phyloP scores from a whole-genome alignment of 2,888 invertebrate species.

The Tachina lurida region DNA sequence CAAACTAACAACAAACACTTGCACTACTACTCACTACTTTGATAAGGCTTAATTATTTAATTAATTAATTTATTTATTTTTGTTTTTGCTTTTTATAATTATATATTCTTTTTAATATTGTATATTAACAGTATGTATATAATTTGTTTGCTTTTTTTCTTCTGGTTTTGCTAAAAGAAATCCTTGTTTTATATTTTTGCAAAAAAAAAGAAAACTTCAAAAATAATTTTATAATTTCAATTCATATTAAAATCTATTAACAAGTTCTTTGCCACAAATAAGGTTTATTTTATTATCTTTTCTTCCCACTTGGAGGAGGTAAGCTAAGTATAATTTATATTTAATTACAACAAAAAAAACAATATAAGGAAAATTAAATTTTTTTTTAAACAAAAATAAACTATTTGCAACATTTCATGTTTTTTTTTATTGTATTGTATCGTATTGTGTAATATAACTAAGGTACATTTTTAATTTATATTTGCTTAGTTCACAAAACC shows the following conservation, averaged over 20 bases:
- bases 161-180: neutral
- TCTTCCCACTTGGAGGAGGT: constrained; percentile 22
- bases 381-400: constrained; percentile 20
- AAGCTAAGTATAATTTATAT: constrained; percentile 59
- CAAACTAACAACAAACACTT: constrained; percentile 72
- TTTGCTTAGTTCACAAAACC: too few species aligned
- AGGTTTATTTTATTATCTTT: constrained; percentile 4
- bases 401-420: constrained; percentile 65
- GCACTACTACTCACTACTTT: constrained; percentile 69
- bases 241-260: constrained; percentile 51
- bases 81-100: constrained; percentile 23
- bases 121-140: constrained; percentile 45
- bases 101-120: constrained; percentile 42
- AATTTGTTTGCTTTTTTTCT: constrained; percentile 15
- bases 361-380: neutral
- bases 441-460: constrained; percentile 65
- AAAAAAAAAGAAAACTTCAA: constrained; percentile 11
- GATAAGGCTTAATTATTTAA: constrained; percentile 59
- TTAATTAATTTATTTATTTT: constrained; percentile 40
- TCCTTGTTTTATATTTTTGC: too few species aligned
- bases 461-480: constrained; percentile 59
- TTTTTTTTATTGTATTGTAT: constrained; percentile 54
- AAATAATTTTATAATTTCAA: constrained; percentile 35
- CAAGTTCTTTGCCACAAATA: constrained; percentile 49
- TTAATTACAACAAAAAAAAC: constrained; percentile 3